Evolutionary conservation across 2,113 vertebrate species (phyloP).

Genomic region (Hippocampus mohnikei): DNA sequence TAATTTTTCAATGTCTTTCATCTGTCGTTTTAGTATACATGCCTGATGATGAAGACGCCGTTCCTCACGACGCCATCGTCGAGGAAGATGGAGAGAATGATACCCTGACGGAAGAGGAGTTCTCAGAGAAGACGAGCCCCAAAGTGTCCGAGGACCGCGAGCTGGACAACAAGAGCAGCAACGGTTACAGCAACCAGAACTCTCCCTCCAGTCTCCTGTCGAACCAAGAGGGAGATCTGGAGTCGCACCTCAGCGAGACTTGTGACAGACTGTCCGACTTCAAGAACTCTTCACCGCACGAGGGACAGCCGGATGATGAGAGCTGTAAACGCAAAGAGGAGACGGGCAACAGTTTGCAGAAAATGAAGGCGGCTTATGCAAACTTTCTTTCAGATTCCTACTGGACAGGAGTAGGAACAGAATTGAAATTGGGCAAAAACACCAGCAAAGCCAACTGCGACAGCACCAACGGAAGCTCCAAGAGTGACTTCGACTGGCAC

Average conservation of each 20-base stretch:
- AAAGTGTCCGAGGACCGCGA: conserved; percentile 89
- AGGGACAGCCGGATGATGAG: conserved; percentile 77
- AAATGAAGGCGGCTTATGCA: conserved; percentile 96
- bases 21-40: conserved; percentile 81
- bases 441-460: conserved; percentile 87
- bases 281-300: conserved; percentile 81
- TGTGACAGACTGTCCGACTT: conserved; percentile 91
- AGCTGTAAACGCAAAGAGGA: conserved; percentile 79
- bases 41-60: conserved; percentile 88
- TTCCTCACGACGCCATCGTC: conserved; percentile 77
- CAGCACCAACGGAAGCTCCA: conserved; percentile 83
- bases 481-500: conserved; percentile 95
- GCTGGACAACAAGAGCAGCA: conserved; percentile 81
- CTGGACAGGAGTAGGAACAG: conserved; percentile 90
- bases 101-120: conserved; percentile 80
- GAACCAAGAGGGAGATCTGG: conserved; percentile 89
- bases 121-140: conserved; percentile 84
- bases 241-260: conserved; percentile 88
- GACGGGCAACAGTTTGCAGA: conserved; percentile 87
- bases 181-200: conserved; percentile 91
- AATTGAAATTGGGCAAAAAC: conserved; percentile 83
- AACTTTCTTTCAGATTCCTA: conserved; percentile 97
- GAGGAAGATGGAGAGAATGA: conserved; percentile 89
- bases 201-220: conserved; percentile 90
- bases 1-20: conserved; percentile 35